phyloP scores from a whole-genome alignment of 2,113 vertebrate genomes.

The Otis tarda region DNA sequence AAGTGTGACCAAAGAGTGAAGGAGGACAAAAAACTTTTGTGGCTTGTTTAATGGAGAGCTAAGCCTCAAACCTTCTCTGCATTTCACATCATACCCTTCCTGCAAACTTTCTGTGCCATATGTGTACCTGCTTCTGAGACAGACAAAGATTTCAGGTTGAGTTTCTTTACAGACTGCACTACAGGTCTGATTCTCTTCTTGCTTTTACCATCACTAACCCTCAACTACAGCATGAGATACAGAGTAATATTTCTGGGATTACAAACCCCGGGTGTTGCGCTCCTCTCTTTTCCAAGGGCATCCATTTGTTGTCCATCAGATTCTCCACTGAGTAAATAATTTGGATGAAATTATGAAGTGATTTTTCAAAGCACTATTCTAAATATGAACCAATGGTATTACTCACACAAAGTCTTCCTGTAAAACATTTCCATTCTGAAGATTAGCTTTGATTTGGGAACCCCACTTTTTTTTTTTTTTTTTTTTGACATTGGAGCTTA shows the following conservation, averaged over 20 bases:
- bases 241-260: background rate
- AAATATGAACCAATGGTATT: background rate
- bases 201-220: background rate
- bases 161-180: background rate
- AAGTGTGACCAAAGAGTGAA: background rate
- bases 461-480: too few species aligned
- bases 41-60: background rate
- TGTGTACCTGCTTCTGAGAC: background rate
- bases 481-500: background rate
- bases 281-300: background rate
- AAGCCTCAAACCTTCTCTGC: background rate
- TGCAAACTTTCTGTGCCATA: background rate
- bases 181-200: background rate
- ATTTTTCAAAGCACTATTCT: background rate
- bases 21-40: background rate
- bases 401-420: background rate
- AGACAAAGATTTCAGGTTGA: background rate
- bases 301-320: background rate
- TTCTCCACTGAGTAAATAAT: background rate
- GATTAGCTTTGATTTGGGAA: background rate
- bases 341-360: background rate
- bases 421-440: background rate
- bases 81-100: background rate
- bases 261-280: background rate
- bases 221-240: background rate